Percentiles rank a stretch among this genome's conserved stretches.
phyloP scores from a whole-genome alignment of 2,888 invertebrate genomes.

The Lamellibrachia satsuma region DNA sequence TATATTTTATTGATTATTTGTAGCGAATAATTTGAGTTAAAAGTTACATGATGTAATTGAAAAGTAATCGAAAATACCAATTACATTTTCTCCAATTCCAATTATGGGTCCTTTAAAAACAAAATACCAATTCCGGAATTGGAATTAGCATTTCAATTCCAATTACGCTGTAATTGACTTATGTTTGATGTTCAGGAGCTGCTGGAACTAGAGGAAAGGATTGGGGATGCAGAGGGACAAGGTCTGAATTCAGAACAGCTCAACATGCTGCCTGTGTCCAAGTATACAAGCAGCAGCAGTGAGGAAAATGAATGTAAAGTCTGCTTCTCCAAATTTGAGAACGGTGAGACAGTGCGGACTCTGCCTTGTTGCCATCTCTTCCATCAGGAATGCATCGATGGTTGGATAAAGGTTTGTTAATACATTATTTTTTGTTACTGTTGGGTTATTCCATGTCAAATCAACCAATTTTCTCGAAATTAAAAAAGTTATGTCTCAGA shows the following conservation, averaged over 20 bases:
- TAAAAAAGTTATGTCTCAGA: no score
- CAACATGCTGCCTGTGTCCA: conserved; percentile 30
- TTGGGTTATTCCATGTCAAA: not conserved
- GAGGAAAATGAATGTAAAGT: conserved; percentile 29
- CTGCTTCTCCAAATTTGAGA: conserved; percentile 31
- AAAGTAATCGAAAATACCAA: no score
- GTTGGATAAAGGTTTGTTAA: conserved; percentile 35
- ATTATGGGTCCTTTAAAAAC: no score
- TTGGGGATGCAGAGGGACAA: conserved; percentile 20
- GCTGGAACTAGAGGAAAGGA: conserved; percentile 29
- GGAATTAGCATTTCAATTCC: no score
- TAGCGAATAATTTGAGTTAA: no score
- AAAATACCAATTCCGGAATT: no score
- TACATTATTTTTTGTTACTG: not conserved
- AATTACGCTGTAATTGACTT: no score
- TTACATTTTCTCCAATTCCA: no score
- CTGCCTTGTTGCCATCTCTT: conserved; percentile 36
- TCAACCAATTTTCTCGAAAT: no score
- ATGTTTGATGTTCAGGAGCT: conserved; percentile 25
- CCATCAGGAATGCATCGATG: conserved; percentile 36
- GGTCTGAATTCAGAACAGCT: conserved; percentile 33
- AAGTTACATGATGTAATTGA: no score
- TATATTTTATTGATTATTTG: no score
- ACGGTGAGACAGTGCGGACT: conserved; percentile 30
- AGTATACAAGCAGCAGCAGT: not conserved